Base-by-base conservation (phyloP, 1,140 invertebrate species). In the Drosophila repletoides region DNA sequence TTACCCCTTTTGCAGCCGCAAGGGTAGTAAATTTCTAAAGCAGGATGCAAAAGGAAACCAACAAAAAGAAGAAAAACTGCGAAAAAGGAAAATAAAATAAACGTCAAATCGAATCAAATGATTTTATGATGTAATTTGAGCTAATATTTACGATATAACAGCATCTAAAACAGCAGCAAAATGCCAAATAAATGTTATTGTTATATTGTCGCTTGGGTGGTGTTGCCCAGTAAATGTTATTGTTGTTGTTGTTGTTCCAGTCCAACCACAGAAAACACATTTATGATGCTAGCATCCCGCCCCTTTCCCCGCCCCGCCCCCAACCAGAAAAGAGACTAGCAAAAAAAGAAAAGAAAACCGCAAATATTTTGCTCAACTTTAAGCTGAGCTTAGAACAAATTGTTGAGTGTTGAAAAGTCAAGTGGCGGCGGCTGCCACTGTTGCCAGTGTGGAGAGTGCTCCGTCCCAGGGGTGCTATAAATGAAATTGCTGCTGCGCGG, bases 101-200 rank as follows among this genome's bases (percentile, higher is more conserved):
- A 88, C 86, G 86, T 88, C 86, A 88, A 88, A 88, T 88, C 86
- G 86, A 88, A 88, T 88, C 84, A 88, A 88, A 88, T 88, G 84
- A 88, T 88, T 88, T 88, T 88, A 88, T 88, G 86, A 88, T 86
- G 86, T 88, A 84, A 88, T 88, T 88, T 88, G 86, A 77, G 76
- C 86, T 88, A 88, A 88, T 88, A 88, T 88, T 88, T 88, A 88
- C 86, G 86, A 88, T 88, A 88, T 88, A 88, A 88, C 76, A 88
- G 76, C 86, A 88, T 70, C 86, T 88, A 88, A 88, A 88, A 70
- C 76, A 84, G 72, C 72, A 79, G 86, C 84, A 88, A 88, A 88
- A 88, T 88, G 84, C 84, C 84, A 88, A 88, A 88, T 88, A 88
- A 84, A 88, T 88, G 84, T 88, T 88, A 88, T 88, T 86, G 84